Conservation (phyloP, 1,140 invertebrate species). For the Wasmannia auropunctata region DNA sequence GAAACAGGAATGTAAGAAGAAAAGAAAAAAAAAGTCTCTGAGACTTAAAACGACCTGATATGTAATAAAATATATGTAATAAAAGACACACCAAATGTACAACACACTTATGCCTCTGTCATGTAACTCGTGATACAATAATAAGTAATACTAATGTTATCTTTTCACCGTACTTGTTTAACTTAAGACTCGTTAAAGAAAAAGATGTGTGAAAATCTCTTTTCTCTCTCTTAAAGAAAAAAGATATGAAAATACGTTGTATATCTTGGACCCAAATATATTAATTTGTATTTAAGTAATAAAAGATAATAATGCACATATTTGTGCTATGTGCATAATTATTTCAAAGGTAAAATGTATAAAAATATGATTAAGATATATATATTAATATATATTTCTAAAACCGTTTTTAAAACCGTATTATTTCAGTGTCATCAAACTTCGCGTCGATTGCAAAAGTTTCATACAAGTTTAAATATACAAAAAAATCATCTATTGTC, state of each 20-base stretch:
- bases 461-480: constrained; percentile 1
- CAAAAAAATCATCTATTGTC: not conserved
- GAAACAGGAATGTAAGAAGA: constrained; percentile 60
- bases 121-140: not conserved
- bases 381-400: not conserved
- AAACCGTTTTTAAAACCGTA: not conserved
- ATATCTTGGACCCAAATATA: not conserved
- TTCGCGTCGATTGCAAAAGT: not conserved
- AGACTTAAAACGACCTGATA: not conserved
- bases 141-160: not conserved
- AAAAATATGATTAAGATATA: not conserved
- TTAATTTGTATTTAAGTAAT: not conserved
- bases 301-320: not conserved
- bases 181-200: not conserved
- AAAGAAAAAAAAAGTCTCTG: not conserved
- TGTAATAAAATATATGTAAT: not conserved
- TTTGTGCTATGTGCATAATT: not conserved
- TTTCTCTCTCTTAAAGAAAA: no score
- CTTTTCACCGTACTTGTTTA: not conserved
- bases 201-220: no score
- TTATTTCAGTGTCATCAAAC: not conserved
- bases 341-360: not conserved
- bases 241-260: not conserved
- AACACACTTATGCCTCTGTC: not conserved
- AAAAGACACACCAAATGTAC: not conserved